phyloP scores from a whole-genome alignment of 2,888 invertebrate genomes.

The Zonitis immaculata region DNA sequence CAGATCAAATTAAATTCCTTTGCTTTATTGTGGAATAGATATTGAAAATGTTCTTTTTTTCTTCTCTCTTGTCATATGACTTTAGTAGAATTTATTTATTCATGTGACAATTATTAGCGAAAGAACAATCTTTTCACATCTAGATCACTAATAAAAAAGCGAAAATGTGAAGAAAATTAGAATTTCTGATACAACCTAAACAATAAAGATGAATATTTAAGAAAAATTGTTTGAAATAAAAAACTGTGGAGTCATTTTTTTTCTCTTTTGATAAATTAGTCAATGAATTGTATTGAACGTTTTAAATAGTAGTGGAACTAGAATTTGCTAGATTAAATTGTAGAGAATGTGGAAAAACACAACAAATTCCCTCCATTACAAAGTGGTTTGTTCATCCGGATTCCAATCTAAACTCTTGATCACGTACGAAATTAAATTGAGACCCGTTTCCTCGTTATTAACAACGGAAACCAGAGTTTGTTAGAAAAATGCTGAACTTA shows the following conservation, averaged over 20 bases:
- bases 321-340: not conserved
- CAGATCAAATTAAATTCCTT: conserved; percentile 13
- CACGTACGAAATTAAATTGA: not conserved
- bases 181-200: no score
- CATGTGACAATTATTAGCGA: not conserved
- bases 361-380: not conserved
- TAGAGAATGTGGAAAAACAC: not conserved
- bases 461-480: not conserved
- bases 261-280: no score
- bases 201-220: no score
- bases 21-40: conserved; percentile 9
- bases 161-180: no score
- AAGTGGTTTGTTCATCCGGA: not conserved
- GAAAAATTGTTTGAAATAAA: no score
- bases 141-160: no score
- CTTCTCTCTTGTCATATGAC: not conserved
- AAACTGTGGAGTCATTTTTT: no score
- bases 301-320: not conserved
- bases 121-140: no score
- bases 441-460: conserved; percentile 1
- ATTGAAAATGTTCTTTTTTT: not conserved
- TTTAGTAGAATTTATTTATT: not conserved
- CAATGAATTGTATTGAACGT: no score
- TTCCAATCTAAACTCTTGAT: not conserved
- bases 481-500: not conserved